Evolutionary conservation across 53 echinoderm and acorn worm genomes (phyloP).

Genomic region (Holothuria leucospilota): DNA sequence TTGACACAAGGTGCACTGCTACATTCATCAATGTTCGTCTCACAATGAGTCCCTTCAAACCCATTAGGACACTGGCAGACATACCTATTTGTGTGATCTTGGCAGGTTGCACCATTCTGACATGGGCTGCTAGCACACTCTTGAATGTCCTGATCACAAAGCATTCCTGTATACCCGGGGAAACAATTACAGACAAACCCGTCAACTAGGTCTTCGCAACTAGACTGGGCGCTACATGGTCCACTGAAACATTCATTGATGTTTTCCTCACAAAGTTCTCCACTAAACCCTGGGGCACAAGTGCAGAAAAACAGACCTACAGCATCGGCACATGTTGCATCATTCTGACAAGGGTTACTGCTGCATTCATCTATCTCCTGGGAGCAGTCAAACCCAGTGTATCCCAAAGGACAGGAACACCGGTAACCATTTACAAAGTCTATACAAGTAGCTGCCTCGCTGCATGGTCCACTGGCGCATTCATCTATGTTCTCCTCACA

Average conservation of each 20-base stretch:
- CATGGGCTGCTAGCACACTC: constrained; percentile 64
- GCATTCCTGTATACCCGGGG: constrained; percentile 37
- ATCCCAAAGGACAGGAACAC: constrained; percentile 43
- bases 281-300: constrained; percentile 42
- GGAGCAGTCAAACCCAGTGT: constrained; percentile 28
- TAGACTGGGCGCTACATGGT: constrained; percentile 37
- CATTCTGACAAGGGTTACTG: constrained; percentile 46
- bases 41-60: constrained; percentile 72
- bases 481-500: constrained; percentile 61
- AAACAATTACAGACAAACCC: constrained; percentile 44
- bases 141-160: constrained; percentile 45
- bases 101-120: constrained; percentile 57
- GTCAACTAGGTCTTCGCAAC: constrained; percentile 41
- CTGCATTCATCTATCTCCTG: constrained; percentile 50
- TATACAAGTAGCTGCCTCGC: constrained; percentile 27
- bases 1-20: constrained; percentile 31
- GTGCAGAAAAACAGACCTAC: constrained; percentile 33
- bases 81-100: constrained; percentile 64
- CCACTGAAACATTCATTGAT: constrained; percentile 58
- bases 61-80: constrained; percentile 65
- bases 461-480: constrained; percentile 57
- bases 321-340: constrained; percentile 44
- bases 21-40: constrained; percentile 44
- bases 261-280: constrained; percentile 56
- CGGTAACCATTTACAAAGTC: constrained; percentile 39